These are phyloP conservation scores for Micrasema minimum DNA, from an alignment of 1,140 invertebrate genomes.

Conservation along the genomic window DNA sequence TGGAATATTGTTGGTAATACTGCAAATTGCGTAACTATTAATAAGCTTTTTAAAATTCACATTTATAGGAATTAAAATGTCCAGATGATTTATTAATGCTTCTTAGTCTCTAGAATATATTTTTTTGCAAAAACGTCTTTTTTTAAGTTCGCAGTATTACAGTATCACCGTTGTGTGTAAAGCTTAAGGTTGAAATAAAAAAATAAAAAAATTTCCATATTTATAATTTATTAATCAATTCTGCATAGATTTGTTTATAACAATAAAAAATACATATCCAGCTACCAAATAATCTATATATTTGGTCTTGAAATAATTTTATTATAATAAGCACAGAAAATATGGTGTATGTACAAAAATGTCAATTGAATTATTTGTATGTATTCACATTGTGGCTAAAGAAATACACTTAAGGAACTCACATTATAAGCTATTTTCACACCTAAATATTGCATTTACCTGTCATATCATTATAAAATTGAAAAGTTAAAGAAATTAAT, in stretches of 20 bases:
- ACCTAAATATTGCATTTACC: too few species aligned
- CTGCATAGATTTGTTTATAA: constrained; percentile 17
- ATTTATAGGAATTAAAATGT: not conserved
- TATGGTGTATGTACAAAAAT: not conserved
- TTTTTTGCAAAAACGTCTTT: not conserved
- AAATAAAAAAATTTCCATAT: not conserved
- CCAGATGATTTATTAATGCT: not conserved
- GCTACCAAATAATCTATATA: constrained; percentile 8
- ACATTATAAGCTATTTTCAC: too few species aligned
- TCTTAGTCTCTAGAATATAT: not conserved
- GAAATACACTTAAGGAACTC: too few species aligned
- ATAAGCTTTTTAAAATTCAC: too few species aligned
- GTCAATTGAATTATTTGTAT: too few species aligned
- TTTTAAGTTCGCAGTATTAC: not conserved
- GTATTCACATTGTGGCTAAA: not conserved
- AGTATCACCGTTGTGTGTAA: too few species aligned
- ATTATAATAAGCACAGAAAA: not conserved
- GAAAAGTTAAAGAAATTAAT: too few species aligned
- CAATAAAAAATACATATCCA: constrained; percentile 35
- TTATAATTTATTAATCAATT: constrained; percentile 25
- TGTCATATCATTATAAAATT: too few species aligned
- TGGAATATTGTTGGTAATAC: too few species aligned
- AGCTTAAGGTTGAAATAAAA: too few species aligned
- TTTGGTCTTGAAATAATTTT: constrained; percentile 16
- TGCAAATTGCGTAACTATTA: too few species aligned